Evolutionary conservation across 2,888 invertebrate species (phyloP).

Genomic region (Sisyra terminalis): DNA sequence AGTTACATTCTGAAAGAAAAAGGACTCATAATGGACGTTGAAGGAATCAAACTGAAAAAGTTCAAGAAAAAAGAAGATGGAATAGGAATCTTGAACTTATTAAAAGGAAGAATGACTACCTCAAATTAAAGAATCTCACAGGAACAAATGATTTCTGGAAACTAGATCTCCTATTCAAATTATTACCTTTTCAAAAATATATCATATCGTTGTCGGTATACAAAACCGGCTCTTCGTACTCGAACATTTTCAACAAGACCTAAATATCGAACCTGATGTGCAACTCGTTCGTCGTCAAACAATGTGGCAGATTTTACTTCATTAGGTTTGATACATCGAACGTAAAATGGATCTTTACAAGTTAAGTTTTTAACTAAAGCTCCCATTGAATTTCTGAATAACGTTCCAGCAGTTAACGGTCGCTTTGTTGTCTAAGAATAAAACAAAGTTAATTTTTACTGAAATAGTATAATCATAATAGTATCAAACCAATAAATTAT

Average conservation of each 20-base stretch:
- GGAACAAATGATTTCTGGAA: too few relatives aligned
- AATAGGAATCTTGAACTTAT: too few relatives aligned
- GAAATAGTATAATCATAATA: too few relatives aligned
- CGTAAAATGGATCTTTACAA: conserved; percentile 91
- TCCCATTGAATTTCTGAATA: conserved; percentile 91
- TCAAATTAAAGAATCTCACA: too few relatives aligned
- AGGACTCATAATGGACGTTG: too few relatives aligned
- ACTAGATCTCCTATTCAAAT: conserved; percentile 9
- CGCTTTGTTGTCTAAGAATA: conserved; percentile 71
- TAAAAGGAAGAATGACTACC: too few relatives aligned
- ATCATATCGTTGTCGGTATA: conserved; percentile 86
- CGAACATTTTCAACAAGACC: conserved; percentile 91
- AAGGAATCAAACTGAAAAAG: too few relatives aligned
- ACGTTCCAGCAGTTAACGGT: conserved; percentile 82
- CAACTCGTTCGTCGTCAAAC: conserved; percentile 69
- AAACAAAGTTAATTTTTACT: neutral
- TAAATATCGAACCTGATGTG: conserved; percentile 67
- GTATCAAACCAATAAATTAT: neutral
- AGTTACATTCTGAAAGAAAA: neutral
- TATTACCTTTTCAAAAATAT: conserved; percentile 67
- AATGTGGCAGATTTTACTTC: conserved; percentile 74
- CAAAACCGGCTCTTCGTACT: conserved; percentile 92
- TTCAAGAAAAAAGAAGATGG: too few relatives aligned
- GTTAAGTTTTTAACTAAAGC: conserved; percentile 74
- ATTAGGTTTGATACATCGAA: conserved; percentile 95